These are phyloP conservation scores for Damaliscus lunatus DNA, from an alignment of 2,113 vertebrate species.

Conservation along the genomic window DNA sequence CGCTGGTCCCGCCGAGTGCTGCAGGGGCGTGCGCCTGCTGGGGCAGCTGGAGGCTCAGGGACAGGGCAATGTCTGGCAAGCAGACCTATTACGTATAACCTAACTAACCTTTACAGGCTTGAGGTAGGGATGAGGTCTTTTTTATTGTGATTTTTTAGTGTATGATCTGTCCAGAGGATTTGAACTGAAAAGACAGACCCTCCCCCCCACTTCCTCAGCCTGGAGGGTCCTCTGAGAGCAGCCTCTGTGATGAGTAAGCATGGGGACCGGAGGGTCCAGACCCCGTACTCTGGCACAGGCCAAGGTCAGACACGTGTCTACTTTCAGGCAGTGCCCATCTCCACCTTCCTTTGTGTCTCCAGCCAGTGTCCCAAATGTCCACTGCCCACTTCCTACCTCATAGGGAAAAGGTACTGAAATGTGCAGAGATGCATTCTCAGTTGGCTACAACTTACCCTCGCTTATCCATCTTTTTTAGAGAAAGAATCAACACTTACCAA, in stretches of 20 bases:
- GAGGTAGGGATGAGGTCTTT: not conserved
- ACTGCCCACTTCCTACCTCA: not conserved
- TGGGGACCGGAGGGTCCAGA: not conserved
- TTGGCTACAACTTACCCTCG: not conserved
- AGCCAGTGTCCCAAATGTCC: not conserved
- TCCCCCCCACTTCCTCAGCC: not conserved
- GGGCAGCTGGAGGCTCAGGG: not conserved
- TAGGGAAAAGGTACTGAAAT: not conserved
- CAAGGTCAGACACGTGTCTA: not conserved
- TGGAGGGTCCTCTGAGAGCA: not conserved
- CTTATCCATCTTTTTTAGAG: not conserved
- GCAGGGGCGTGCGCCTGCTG: not conserved
- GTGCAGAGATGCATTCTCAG: not conserved
- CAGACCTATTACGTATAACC: not conserved
- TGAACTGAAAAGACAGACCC: not conserved
- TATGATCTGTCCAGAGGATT: not conserved
- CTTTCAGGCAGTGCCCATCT: not conserved
- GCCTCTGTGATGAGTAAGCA: not conserved
- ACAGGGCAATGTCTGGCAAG: not conserved
- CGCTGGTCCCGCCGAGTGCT: not conserved
- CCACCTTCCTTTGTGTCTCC: not conserved
- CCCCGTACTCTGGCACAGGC: not conserved
- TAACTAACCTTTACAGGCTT: not conserved
- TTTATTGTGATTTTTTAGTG: not conserved
- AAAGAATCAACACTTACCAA: not conserved